Base-by-base conservation (phyloP, 2,797 vertebrate genomes). In the Macropodus opercularis region DNA sequence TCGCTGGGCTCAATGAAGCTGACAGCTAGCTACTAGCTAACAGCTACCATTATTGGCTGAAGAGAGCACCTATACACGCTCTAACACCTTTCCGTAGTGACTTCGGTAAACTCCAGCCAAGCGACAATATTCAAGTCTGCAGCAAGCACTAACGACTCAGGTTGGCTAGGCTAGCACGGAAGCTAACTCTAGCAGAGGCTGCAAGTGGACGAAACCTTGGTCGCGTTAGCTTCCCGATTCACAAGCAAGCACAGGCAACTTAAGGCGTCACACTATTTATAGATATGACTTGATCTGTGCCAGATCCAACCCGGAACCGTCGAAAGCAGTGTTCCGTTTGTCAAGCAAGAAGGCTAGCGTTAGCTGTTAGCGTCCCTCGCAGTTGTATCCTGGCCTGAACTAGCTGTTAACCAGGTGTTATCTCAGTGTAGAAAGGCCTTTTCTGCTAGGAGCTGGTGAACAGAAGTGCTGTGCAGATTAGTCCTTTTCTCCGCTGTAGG, bases 21-120 rank as follows among this genome's bases (percentile, higher is more conserved):
- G 79, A 77, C 84, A 81, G 79, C 85, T 84, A 72, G 62, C 83
- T 64, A 83, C 89, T 90, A 89, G 83, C 83, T 87, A 72, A 78
- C 75, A 48, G 80, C 78, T 72, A 85, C 47, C 90, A 90, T 89
- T 70, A 82, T 90, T 81, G 31, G 71, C 47, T 23, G 46, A 54
- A 4, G 8, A 34, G 32, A 18, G 57, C n/a, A 49, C 83, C 69
- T 59, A 12, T 38, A 18, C 58, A 29, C 39, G 24, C 18, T 18
- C 32, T 11, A 15, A 40, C 14, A 21, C 29, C 32, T 29, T 14
- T 42, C 36, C 19, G 58, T 2, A 8, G 10, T 19, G 49, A 63
- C 26, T 72, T 63, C 5, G 6, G 47, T 36, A 52, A 64, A 80
- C 38, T 74, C 63, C 64, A 64, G 47, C n/a, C 31, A 50, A 66